Evolutionary conservation across 2,113 vertebrate species (phyloP).

Genomic region (Grantiella picta): DNA sequence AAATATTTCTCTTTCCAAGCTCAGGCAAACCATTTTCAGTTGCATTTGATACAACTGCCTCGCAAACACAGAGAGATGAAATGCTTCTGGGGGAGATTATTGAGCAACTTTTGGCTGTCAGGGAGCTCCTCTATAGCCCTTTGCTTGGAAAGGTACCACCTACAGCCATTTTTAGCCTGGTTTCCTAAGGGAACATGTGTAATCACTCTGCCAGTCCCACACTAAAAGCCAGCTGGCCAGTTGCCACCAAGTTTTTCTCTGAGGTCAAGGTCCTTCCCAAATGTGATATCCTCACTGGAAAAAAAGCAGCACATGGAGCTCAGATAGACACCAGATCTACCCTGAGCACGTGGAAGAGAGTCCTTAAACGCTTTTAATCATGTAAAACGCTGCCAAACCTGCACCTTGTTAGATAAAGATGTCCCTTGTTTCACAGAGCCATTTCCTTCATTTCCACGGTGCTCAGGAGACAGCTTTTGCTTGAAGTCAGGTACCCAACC

Average conservation of each 20-base stretch:
- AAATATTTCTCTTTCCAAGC: not conserved
- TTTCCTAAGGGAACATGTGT: not conserved
- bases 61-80: not conserved
- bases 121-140: not conserved
- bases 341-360: not conserved
- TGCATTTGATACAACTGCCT: not conserved
- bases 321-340: not conserved
- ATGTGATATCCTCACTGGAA: not conserved
- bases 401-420: not conserved
- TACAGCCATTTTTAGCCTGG: not conserved
- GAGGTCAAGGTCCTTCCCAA: not conserved
- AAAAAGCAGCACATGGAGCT: not conserved
- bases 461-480: rapidly evolving
- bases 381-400: not conserved
- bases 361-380: not conserved
- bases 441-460: not conserved
- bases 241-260: not conserved
- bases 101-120: not conserved
- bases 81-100: not conserved
- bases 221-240: not conserved
- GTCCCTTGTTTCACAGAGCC: not conserved
- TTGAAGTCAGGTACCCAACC: not conserved
- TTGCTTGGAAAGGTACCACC: not conserved
- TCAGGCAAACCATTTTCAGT: not conserved
- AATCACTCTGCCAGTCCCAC: not conserved